Evolutionary conservation across 2,113 vertebrate species (phyloP).

Genomic region (Artemisiospiza belli): DNA sequence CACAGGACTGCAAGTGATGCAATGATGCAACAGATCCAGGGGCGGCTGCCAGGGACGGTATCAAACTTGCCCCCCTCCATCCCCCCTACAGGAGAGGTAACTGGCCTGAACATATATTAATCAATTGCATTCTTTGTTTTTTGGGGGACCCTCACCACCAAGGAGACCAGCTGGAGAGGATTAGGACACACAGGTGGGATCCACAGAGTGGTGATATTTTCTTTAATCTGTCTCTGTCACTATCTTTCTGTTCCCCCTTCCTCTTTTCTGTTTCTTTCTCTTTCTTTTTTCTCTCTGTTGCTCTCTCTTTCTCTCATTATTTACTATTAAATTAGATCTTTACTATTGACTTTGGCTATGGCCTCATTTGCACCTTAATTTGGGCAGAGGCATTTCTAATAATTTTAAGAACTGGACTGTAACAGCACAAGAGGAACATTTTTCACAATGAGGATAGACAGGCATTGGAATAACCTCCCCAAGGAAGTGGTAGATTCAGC

Average conservation of each 20-base stretch:
- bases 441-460: not conserved
- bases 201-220: not conserved
- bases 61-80: not conserved
- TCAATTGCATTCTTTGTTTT: not conserved
- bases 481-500: not conserved
- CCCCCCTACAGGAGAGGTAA: not conserved
- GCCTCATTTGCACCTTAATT: not conserved
- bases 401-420: not conserved
- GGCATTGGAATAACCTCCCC: not conserved
- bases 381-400: not conserved
- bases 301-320: not conserved
- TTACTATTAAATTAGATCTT: not conserved
- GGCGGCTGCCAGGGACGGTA: not conserved
- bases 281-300: not conserved
- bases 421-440: not conserved
- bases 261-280: not conserved
- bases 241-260: not conserved
- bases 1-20: not conserved
- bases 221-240: not conserved
- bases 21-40: not conserved
- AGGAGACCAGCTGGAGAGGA: not conserved
- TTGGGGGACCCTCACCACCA: not conserved
- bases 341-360: not conserved
- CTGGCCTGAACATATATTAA: not conserved
- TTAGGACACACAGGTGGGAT: not conserved